phyloP scores from a whole-genome alignment of 2,888 invertebrate species.

The Tachina grossa region DNA sequence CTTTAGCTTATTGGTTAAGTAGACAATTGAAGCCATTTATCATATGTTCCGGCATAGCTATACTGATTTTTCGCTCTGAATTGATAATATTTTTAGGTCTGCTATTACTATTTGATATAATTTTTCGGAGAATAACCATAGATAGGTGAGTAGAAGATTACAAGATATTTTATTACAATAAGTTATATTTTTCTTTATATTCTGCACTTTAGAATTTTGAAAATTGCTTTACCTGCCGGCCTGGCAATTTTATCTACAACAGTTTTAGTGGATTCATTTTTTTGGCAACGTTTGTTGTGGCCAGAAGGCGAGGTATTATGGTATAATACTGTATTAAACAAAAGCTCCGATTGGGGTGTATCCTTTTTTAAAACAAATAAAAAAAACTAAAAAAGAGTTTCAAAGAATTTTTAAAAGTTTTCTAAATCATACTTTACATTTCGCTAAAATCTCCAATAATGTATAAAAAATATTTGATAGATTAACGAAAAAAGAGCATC shows the following conservation, averaged over 20 bases:
- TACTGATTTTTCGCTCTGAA: constrained; percentile 95
- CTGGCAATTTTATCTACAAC: constrained; percentile 87
- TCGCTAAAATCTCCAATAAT: no score
- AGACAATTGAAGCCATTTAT: constrained; percentile 90
- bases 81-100: constrained; percentile 93
- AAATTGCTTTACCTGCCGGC: constrained; percentile 89
- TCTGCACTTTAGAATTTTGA: constrained; percentile 85
- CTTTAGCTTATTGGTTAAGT: constrained; percentile 92
- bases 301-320: constrained; percentile 98
- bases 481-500: no score
- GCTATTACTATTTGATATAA: constrained; percentile 91
- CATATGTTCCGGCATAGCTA: constrained; percentile 92
- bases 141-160: constrained; percentile 84
- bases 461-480: neutral
- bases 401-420: no score
- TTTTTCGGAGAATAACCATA: constrained; percentile 87
- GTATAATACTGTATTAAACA: constrained; percentile 97
- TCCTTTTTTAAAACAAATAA: constrained; percentile 85
- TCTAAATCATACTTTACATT: no score
- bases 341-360: constrained; percentile 98
- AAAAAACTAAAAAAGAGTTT: neutral
- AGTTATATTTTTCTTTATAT: neutral
- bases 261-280: constrained; percentile 93
- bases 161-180: neutral
- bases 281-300: constrained; percentile 96